Base-by-base conservation (phyloP, 2,888 invertebrate species). In the Trilocha varians region DNA sequence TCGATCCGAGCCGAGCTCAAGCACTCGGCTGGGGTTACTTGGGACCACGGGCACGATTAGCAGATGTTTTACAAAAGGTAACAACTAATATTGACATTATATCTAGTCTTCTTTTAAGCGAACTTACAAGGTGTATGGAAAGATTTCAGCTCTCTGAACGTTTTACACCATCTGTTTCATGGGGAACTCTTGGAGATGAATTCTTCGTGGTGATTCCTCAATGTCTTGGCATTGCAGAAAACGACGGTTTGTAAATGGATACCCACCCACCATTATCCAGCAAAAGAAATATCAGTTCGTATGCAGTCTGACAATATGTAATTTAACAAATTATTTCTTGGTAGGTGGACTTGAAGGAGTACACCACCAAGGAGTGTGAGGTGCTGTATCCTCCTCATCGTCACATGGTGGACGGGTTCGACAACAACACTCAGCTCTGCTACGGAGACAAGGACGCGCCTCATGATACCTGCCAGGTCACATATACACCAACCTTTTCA, bases 401-500 rank as follows among this genome's bases (percentile, higher is more conserved):
- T 0, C 32, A 41, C 1, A 38, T 62, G 48, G 5, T n/a, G 17
- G 14, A 40, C 1, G 67, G 67, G 0, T 55, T 50, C 40, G 47
- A 59, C 32, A 17, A 35, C 1, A 37, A 16, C 9, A 57, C 59
- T 0, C 65, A 66, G 41, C 44, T 62, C 2, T 67, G 68, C 34
- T 66, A 58, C 35, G 67, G 68, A 1, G 61, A 65, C 45, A 49
- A 48, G 13, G 11, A 33, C 0, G 34, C 36, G 5, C 38, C 47
- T 0, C 62, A 50, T 34, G 68, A 68, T 25, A 60, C 66, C 0
- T 68, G 68, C 38, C 57, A 61, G 55, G 68, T 67, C 40, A 33
- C n/a, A 33, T 13, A 33, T 39, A 73, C 58, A 45, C 44, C 34
- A 0, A 43, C 53, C 0, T 13, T 32, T 38, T 32, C 34, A 45